A percentile compares a stretch with the other conserved stretches of the same genome.
Conservation (phyloP, 2,113 vertebrate species). For the Nymphicus hollandicus region DNA sequence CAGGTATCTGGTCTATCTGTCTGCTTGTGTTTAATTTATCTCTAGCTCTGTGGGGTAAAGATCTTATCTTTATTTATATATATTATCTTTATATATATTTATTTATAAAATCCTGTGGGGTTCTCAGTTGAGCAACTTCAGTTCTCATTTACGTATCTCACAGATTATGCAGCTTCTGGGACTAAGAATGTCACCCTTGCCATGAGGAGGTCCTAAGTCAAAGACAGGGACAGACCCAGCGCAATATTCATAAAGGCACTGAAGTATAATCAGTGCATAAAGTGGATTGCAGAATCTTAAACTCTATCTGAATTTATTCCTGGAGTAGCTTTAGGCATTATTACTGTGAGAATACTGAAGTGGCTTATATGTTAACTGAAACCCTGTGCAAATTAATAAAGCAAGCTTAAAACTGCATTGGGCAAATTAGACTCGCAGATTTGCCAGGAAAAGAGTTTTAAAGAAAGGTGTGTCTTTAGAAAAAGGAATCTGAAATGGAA, state of each 20-base stretch:
- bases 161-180: not conserved
- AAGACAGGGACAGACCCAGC: not conserved
- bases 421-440: not conserved
- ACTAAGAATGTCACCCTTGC: not conserved
- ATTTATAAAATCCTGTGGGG: not conserved
- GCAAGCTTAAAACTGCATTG: not conserved
- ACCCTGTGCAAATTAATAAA: not conserved
- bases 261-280: not conserved
- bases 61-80: not conserved
- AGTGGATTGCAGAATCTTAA: not conserved
- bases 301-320: not conserved
- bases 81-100: too few species aligned
- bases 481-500: not conserved
- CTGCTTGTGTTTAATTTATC: not conserved
- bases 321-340: not conserved
- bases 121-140: not conserved
- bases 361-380: not conserved
- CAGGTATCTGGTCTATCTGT: not conserved
- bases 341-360: not conserved
- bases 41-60: not conserved
- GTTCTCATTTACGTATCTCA: not conserved
- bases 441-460: not conserved
- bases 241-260: not conserved
- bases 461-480: not conserved
- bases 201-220: not conserved